Evolutionary conservation across 2,888 invertebrate genomes (phyloP).

Genomic region (Sussaba pulchella): DNA sequence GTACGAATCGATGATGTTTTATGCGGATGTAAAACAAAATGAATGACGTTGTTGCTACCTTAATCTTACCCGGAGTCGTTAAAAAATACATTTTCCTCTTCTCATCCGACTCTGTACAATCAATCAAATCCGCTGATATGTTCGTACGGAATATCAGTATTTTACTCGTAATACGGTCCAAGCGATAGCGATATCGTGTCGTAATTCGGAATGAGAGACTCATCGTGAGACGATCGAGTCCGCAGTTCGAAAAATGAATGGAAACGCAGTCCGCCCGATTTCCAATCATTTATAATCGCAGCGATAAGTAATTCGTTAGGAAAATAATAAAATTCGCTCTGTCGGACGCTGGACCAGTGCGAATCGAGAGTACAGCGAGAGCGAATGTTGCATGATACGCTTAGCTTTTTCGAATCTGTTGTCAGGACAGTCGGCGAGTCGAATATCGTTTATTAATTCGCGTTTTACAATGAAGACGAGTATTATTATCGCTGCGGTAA

Average conservation of each 20-base stretch:
- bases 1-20: not conserved
- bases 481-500: slow-evolving; percentile 1
- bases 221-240: not conserved
- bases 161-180: not conserved
- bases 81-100: not conserved
- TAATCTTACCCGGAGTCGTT: not conserved
- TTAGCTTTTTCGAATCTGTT: not conserved
- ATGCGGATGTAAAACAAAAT: not conserved
- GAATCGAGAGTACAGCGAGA: not conserved
- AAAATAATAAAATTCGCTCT: not conserved
- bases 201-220: not conserved
- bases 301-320: not conserved
- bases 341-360: not conserved
- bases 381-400: not conserved
- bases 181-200: not conserved
- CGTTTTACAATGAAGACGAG: slow-evolving; percentile 28
- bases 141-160: not conserved
- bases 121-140: not conserved
- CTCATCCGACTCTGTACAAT: not conserved
- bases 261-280: not conserved
- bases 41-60: not conserved
- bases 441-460: not conserved
- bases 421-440: slow-evolving; percentile 1
- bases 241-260: not conserved
- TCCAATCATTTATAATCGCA: not conserved